Evolutionary conservation across 1,140 invertebrate genomes (phyloP), one percentile per base, ranked within the genome.

Genomic region (Hyles euphorbiae): DNA sequence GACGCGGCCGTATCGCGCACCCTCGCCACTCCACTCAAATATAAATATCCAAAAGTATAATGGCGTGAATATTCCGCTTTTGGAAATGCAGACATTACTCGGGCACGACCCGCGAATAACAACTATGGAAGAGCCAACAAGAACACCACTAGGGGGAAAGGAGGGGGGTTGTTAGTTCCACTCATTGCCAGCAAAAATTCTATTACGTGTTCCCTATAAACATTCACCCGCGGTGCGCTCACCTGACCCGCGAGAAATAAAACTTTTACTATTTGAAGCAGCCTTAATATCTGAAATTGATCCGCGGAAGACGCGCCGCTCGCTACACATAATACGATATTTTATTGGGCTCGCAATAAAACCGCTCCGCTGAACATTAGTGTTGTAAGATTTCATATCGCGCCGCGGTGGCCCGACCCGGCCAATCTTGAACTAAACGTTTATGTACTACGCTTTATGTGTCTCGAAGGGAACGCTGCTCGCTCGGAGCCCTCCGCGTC

Each of bases 191-290:
- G 58, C 61, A 61, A 67, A 61, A 67, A 72, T 70, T 70, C 54
- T 62, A 73, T 73, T 63, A 70, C 60, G 49, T 22, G 32, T 49
- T 48, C 60, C 50, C 44, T 57, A 49, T 58, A 56, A 61, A 61
- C 63, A 58, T 48, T 36, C 22, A 43, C 51, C 33, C 45, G 33
- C 60, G 61, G 57, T 58, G 52, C 58, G 51, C 45, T 36, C 67
- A 62, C 65, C 61, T 58, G 55, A 52, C 68, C 63, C 60, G 32
- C 45, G 65, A 67, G 69, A 76, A 76, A 76, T 76, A 63, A 63
- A 66, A 61, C 44, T 66, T 66, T 66, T 66, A 62, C 53, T 56
- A 61, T 65, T 58, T 45, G 47, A 53, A 58, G 60, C 48, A 40
- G 48, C 11, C 61, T 66, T 66, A 57, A 66, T 66, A 66, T 66